Evolutionary conservation across 1,140 invertebrate genomes (phyloP).

Genomic region (Heliconius hewitsoni): DNA sequence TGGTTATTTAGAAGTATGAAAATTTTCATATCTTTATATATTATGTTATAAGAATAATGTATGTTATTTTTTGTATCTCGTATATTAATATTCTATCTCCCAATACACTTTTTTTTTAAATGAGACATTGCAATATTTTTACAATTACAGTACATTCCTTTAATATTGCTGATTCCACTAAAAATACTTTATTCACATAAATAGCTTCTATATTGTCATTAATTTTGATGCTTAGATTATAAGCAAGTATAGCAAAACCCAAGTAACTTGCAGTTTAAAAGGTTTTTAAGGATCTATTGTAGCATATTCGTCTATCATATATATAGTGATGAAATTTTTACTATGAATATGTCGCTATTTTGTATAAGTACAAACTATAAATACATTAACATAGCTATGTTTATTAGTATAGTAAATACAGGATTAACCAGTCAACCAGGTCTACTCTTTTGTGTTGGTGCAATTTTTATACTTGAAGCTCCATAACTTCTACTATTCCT

Average conservation of each 20-base stretch:
- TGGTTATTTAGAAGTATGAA: not conserved
- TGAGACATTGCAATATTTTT: not conserved
- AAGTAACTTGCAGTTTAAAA: not conserved
- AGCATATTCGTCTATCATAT: not conserved
- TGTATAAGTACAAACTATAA: slow-evolving; percentile 50
- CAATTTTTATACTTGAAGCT: slow-evolving; percentile 68
- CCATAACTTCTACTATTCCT: slow-evolving; percentile 52
- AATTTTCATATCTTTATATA: not conserved
- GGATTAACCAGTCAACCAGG: slow-evolving; percentile 56
- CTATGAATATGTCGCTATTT: slow-evolving; percentile 28
- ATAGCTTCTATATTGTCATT: slow-evolving; percentile 60
- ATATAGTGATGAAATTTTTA: no score
- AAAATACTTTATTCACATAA: slow-evolving; percentile 8
- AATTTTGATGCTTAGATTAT: slow-evolving; percentile 21
- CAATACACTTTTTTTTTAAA: not conserved
- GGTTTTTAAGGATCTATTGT: not conserved
- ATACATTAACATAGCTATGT: slow-evolving; percentile 54
- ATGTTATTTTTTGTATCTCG: slow-evolving; percentile 2
- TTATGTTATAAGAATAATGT: slow-evolving; percentile 12
- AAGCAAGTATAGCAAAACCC: not conserved
- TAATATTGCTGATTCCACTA: not conserved
- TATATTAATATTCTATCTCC: not conserved
- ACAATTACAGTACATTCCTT: not conserved
- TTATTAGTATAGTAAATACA: slow-evolving; percentile 55
- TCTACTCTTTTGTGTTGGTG: slow-evolving; percentile 77